Conservation (phyloP, 2,113 vertebrate species). For the Burhinus oedicnemus region DNA sequence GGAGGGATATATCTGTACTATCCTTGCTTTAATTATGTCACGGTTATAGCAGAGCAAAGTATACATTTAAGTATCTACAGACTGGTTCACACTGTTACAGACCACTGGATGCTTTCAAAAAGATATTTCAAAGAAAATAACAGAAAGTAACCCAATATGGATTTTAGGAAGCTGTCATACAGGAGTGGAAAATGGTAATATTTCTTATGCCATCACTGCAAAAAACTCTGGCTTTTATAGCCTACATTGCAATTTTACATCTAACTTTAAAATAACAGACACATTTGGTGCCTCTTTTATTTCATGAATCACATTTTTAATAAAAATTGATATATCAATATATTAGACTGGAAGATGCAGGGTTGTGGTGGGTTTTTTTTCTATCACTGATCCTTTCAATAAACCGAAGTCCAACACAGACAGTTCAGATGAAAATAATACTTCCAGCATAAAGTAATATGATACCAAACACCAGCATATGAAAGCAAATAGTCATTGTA, state of each 20-base stretch:
- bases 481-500: not conserved
- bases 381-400: not conserved
- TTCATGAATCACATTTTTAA: not conserved
- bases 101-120: not conserved
- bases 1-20: not conserved
- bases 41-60: not conserved
- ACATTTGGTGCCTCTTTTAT: not conserved
- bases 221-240: not conserved
- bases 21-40: not conserved
- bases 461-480: not conserved
- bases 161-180: not conserved
- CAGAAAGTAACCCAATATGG: not conserved
- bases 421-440: not conserved
- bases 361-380: not conserved
- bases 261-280: not conserved
- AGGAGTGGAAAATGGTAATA: not conserved
- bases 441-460: not conserved
- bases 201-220: not conserved
- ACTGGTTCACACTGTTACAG: not conserved
- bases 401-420: not conserved
- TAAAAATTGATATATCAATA: not conserved
- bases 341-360: not conserved
- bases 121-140: slow-evolving; percentile 4
- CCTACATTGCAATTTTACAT: not conserved
- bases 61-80: not conserved